Evolutionary conservation across 2,888 invertebrate genomes (phyloP), one percentile per base, ranked within the genome.

Genomic region (Theodoxus fluviatilis): DNA sequence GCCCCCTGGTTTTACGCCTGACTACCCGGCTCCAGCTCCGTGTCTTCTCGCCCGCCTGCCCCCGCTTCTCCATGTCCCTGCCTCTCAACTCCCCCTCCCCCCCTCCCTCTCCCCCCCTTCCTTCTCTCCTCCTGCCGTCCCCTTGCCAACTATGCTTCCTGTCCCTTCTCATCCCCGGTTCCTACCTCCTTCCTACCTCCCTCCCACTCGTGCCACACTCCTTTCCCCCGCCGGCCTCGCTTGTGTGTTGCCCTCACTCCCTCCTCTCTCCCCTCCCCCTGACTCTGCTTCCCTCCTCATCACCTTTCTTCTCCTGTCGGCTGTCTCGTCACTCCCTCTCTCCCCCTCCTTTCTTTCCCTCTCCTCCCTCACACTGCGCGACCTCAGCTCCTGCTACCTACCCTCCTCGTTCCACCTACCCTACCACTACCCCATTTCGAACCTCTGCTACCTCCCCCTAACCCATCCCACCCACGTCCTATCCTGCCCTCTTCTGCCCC

Each of bases 71-170:
- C 43, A 43, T 15, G 9, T 43, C 18, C 43, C 43, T 15, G 18
- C 43, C 18, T 43, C 12, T 3, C 66, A 3, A 7, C 52, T 15
- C 33, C 38, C 37, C 28, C 28, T 18, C 68, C 31, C 12, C 22
- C 40, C 33, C 52, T 67, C 67, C 25, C 67, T 31, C 67, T 52
- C 49, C 35, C 38, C 40, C 57, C 28, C 68, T 57, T 57, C 25
- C 67, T 49, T 9, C 49, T 3, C 31, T 4, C 12, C 52, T 43
- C 47, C 35, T 35, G 18, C 37, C 49, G 4, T 47, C 37, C 49
- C 12, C 33, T 28, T 35, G 33, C 18, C 33, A 22, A 15, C 22
- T 33, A 28, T 33, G 28, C 28, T 49, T 33, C 3, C 52, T 67
- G 18, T 33, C 52, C 15, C 52, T 49, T 7, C 31, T 35, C 33